Evolutionary conservation across 2,888 invertebrate species (phyloP).

Genomic region (Aplocera efformata): DNA sequence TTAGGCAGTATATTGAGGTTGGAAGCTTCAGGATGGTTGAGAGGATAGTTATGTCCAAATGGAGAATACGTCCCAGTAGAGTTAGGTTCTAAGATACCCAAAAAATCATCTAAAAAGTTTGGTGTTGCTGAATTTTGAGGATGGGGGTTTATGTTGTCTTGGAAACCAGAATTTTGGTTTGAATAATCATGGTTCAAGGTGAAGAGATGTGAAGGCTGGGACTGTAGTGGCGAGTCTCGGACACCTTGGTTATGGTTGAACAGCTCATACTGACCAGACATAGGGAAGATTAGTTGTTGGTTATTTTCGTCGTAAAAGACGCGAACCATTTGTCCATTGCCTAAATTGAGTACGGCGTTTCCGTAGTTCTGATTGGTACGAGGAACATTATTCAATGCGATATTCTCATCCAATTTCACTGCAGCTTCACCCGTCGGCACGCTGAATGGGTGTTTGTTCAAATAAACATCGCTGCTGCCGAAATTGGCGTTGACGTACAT

Average conservation of each 20-base stretch:
- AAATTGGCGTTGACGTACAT: constrained; percentile 59
- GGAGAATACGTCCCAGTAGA: constrained; percentile 87
- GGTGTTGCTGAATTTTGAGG: constrained; percentile 56
- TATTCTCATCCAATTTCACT: constrained; percentile 56
- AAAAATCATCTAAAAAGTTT: constrained; percentile 84
- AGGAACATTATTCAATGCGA: constrained; percentile 50
- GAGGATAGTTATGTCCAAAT: constrained; percentile 82
- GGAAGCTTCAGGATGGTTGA: constrained; percentile 73
- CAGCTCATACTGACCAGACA: constrained; percentile 70
- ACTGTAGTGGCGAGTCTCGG: constrained; percentile 57
- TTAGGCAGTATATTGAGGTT: constrained; percentile 53
- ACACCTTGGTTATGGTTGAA: constrained; percentile 65
- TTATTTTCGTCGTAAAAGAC: constrained; percentile 73
- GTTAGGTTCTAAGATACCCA: constrained; percentile 87
- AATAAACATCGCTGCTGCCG: constrained; percentile 60
- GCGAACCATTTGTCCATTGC: constrained; percentile 68
- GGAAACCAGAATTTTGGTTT: constrained; percentile 43
- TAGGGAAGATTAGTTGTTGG: constrained; percentile 69
- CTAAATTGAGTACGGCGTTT: constrained; percentile 69
- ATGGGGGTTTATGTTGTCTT: constrained; percentile 49
- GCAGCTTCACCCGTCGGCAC: constrained; percentile 52
- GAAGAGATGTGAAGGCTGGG: constrained; percentile 57
- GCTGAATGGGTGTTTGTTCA: constrained; percentile 61
- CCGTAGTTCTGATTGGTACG: constrained; percentile 63
- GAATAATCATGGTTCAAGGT: constrained; percentile 66